phyloP scores from a whole-genome alignment of 2,888 invertebrate species.

The Autographa gamma region DNA sequence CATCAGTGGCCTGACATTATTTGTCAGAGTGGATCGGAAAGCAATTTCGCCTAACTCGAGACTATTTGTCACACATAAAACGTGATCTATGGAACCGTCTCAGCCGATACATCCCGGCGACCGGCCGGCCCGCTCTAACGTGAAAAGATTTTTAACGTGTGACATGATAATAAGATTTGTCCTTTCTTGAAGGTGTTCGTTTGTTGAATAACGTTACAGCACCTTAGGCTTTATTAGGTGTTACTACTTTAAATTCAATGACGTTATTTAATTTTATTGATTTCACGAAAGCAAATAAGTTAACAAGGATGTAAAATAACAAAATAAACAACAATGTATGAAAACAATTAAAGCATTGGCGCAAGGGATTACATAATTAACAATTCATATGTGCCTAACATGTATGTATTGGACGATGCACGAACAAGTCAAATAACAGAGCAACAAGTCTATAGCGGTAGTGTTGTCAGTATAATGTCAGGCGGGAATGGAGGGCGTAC shows the following conservation, averaged over 20 bases:
- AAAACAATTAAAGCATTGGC: background rate
- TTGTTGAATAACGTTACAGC: slow-evolving; percentile 22
- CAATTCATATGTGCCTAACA: slow-evolving; percentile 24
- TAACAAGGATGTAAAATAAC: background rate
- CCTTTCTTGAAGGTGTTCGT: slow-evolving; percentile 39
- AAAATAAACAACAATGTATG: background rate
- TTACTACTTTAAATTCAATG: background rate
- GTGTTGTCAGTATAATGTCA: slow-evolving; percentile 71
- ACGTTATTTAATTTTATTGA: background rate
- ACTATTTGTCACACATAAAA: slow-evolving; percentile 88
- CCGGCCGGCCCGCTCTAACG: slow-evolving; percentile 56
- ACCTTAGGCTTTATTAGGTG: too few relatives aligned
- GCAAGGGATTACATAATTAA: slow-evolving; percentile 28
- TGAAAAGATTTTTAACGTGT: slow-evolving; percentile 63
- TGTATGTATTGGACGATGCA: slow-evolving; percentile 43
- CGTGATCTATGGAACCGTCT: slow-evolving; percentile 81
- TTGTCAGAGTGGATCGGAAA: slow-evolving; percentile 87
- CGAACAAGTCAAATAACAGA: slow-evolving; percentile 62
- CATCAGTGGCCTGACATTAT: slow-evolving; percentile 85
- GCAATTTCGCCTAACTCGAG: slow-evolving; percentile 86
- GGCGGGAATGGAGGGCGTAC: slow-evolving; percentile 68
- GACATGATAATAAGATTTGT: slow-evolving; percentile 59
- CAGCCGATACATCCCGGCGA: slow-evolving; percentile 70
- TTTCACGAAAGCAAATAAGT: background rate
- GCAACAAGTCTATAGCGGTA: slow-evolving; percentile 71